A percentile compares a stretch with the other conserved stretches of the same genome.
Evolutionary conservation across 2,888 invertebrate species (phyloP).

Genomic region (Acleris literana): DNA sequence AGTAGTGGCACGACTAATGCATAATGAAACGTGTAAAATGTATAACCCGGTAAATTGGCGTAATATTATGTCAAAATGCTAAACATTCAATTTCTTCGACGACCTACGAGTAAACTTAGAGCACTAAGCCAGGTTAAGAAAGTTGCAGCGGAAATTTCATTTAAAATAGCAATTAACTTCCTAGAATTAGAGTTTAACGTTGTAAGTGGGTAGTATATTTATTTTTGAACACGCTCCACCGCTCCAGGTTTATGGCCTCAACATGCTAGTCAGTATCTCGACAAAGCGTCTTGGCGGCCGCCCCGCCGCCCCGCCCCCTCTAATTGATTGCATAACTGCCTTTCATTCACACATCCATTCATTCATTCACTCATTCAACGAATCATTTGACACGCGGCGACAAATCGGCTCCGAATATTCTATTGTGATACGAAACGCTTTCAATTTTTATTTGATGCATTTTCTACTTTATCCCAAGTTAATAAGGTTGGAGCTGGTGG

Average conservation of each 20-base stretch:
- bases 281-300: slow-evolving; percentile 45
- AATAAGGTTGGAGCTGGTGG: background rate
- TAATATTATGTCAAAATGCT: no score
- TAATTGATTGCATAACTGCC: slow-evolving; percentile 79
- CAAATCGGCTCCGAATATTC: slow-evolving; percentile 63
- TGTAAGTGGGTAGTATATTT: slow-evolving; percentile 2
- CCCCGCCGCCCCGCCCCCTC: slow-evolving; percentile 68
- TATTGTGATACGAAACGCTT: slow-evolving; percentile 37
- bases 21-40: no score
- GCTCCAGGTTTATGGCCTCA: slow-evolving; percentile 51
- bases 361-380: slow-evolving; percentile 56
- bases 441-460: slow-evolving; percentile 16
- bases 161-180: no score
- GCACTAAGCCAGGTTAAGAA: no score
- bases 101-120: no score
- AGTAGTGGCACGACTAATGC: no score
- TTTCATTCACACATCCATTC: slow-evolving; percentile 56
- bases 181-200: no score
- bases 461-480: slow-evolving; percentile 5
- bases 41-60: no score
- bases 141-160: no score
- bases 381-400: slow-evolving; percentile 73
- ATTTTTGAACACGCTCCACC: slow-evolving; percentile 41
- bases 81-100: no score
- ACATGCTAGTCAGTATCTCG: slow-evolving; percentile 44